Percentiles rank a stretch among this genome's conserved stretches.
phyloP scores from a whole-genome alignment of 2,888 invertebrate species.

The Myopa tessellatipennis region DNA sequence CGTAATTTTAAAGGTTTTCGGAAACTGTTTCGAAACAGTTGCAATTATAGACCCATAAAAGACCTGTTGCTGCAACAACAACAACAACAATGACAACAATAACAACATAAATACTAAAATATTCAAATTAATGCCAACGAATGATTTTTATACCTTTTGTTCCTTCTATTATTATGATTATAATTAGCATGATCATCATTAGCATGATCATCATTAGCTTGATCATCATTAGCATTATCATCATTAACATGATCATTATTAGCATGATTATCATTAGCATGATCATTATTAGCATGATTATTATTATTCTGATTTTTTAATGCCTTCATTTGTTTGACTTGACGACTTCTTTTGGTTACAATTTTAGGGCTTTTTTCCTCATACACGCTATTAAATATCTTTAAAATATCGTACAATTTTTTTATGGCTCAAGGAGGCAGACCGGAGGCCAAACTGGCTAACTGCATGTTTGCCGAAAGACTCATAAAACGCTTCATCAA shows the following conservation, averaged over 20 bases:
- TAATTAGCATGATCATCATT: too few relatives aligned
- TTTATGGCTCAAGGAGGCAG: not conserved
- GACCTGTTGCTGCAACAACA: not conserved
- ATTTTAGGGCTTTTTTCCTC: not conserved
- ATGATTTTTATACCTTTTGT: not conserved
- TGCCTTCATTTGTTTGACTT: conserved; percentile 31
- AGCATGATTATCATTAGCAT: too few relatives aligned
- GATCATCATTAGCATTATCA: not conserved
- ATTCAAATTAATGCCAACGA: not conserved
- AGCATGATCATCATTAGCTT: too few relatives aligned
- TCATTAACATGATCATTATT: too few relatives aligned
- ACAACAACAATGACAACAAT: not conserved
- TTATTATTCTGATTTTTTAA: conserved; percentile 11
- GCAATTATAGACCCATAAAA: too few relatives aligned
- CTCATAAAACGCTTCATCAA: not conserved
- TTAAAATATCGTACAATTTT: not conserved
- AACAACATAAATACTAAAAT: conserved; percentile 10
- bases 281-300: not conserved
- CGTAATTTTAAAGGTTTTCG: too few relatives aligned
- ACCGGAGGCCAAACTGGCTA: not conserved
- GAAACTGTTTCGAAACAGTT: too few relatives aligned
- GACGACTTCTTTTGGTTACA: not conserved
- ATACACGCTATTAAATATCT: not conserved
- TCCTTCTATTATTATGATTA: too few relatives aligned
- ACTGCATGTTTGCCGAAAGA: not conserved